Evolutionary conservation across 2,113 vertebrate genomes (phyloP).

Genomic region (Colistium nudipinnis): DNA sequence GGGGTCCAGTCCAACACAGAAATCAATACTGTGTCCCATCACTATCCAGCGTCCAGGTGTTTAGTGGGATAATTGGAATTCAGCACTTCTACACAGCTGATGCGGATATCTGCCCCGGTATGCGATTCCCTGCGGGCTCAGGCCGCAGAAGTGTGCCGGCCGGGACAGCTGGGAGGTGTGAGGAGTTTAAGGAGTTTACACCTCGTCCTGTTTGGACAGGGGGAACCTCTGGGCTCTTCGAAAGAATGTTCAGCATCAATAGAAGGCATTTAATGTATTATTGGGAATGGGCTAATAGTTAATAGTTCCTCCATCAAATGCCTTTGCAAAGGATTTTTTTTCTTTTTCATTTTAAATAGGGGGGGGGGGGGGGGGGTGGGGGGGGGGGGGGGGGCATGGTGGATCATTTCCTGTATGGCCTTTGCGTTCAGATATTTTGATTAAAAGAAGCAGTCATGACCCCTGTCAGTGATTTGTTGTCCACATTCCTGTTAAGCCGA

Average conservation of each 20-base stretch:
- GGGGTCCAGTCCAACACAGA: not conserved
- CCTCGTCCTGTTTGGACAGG: slow-evolving; percentile 82
- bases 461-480: not conserved
- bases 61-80: not conserved
- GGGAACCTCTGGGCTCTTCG: slow-evolving; percentile 55
- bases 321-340: too few species aligned
- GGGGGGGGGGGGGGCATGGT: too few species aligned
- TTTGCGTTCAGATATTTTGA: not conserved
- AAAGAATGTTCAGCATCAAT: slow-evolving; percentile 5
- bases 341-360: too few species aligned
- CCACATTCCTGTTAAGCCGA: not conserved
- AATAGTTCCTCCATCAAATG: too few species aligned
- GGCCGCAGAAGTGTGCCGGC: slow-evolving; percentile 69
- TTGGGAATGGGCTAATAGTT: not conserved
- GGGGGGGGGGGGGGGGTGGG: too few species aligned
- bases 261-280: not conserved
- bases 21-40: not conserved
- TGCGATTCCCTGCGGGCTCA: not conserved
- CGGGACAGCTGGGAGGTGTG: slow-evolving; percentile 69
- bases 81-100: not conserved
- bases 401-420: too few species aligned
- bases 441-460: not conserved
- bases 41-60: not conserved
- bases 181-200: slow-evolving; percentile 78
- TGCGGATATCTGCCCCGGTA: not conserved